Evolutionary conservation across 2,888 invertebrate genomes (phyloP).

Genomic region (Agonum fuliginosum): DNA sequence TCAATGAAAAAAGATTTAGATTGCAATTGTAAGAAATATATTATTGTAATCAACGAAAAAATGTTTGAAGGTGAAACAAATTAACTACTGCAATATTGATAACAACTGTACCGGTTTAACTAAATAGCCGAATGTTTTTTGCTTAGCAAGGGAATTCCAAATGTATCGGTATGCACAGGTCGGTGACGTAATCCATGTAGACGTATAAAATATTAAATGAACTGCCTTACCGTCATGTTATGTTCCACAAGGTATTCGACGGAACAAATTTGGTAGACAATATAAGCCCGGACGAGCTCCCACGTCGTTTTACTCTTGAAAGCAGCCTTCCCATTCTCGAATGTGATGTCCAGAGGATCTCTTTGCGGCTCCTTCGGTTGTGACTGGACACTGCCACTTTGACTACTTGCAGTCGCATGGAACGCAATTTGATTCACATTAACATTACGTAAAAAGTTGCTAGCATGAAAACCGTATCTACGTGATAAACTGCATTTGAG

Average conservation of each 20-base stretch:
- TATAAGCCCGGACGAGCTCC: constrained; percentile 91
- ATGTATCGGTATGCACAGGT: neutral
- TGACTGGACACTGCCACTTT: neutral
- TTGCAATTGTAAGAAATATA: neutral
- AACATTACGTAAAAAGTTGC: constrained; percentile 64
- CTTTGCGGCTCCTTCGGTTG: constrained; percentile 64
- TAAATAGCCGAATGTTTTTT: no score
- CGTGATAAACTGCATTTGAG: constrained; percentile 71
- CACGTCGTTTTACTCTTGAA: constrained; percentile 96
- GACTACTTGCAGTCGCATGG: constrained; percentile 60
- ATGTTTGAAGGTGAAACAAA: constrained; percentile 11
- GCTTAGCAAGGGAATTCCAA: neutral
- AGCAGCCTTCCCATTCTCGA: constrained; percentile 91
- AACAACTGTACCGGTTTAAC: neutral
- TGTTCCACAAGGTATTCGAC: constrained; percentile 91
- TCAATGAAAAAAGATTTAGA: no score
- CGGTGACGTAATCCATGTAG: constrained; percentile 21
- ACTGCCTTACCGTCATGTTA: constrained; percentile 88
- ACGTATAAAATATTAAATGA: neutral
- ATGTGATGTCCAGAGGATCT: constrained; percentile 88
- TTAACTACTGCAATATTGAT: neutral
- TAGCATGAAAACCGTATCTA: constrained; percentile 70
- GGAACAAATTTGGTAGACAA: constrained; percentile 95
- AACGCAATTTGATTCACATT: constrained; percentile 67
- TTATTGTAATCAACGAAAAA: constrained; percentile 12